Evolutionary conservation across 1,140 invertebrate species (phyloP).

Genomic region (Tribolium castaneum): DNA sequence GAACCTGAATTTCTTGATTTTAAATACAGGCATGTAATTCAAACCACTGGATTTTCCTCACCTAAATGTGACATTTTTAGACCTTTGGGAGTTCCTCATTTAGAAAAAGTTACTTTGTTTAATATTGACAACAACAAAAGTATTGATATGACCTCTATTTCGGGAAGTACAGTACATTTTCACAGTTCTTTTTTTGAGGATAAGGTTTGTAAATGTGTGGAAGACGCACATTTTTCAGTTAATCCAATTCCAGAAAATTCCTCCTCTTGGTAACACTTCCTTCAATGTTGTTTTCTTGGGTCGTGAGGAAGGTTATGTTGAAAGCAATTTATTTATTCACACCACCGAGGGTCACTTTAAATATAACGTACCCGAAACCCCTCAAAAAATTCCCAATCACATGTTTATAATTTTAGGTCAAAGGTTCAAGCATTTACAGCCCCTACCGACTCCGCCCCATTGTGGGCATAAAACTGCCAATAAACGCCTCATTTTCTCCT

Average conservation of each 20-base stretch:
- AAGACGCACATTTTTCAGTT: neutral
- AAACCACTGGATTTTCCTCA: neutral
- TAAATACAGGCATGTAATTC: slow-evolving; percentile 71
- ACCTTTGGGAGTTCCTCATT: slow-evolving; percentile 84
- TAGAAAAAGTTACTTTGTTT: slow-evolving; percentile 82
- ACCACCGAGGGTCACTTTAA: slow-evolving; percentile 90
- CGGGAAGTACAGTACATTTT: slow-evolving; percentile 88
- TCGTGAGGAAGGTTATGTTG: slow-evolving; percentile 86
- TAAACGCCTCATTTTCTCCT: slow-evolving; percentile 91
- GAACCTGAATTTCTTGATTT: slow-evolving; percentile 76
- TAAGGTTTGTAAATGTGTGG: slow-evolving; percentile 70
- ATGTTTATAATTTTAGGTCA: slow-evolving; percentile 70
- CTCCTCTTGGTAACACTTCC: slow-evolving; percentile 90
- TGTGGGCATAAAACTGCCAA: slow-evolving; percentile 88
- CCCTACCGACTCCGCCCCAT: slow-evolving; percentile 90
- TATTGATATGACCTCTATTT: slow-evolving; percentile 87
- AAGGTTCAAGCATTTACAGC: slow-evolving; percentile 85
- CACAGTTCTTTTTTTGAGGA: slow-evolving; percentile 94
- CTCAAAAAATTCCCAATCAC: slow-evolving; percentile 37
- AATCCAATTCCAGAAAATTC: slow-evolving; percentile 75
- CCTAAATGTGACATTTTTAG: slow-evolving; percentile 64
- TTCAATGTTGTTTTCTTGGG: slow-evolving; percentile 97
- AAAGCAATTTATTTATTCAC: slow-evolving; percentile 92
- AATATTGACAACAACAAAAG: slow-evolving; percentile 80
- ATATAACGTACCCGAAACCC: slow-evolving; percentile 73